These are phyloP conservation scores for Iselma pallidipennis DNA, from an alignment of 2,888 invertebrate species.

Conservation along the genomic window DNA sequence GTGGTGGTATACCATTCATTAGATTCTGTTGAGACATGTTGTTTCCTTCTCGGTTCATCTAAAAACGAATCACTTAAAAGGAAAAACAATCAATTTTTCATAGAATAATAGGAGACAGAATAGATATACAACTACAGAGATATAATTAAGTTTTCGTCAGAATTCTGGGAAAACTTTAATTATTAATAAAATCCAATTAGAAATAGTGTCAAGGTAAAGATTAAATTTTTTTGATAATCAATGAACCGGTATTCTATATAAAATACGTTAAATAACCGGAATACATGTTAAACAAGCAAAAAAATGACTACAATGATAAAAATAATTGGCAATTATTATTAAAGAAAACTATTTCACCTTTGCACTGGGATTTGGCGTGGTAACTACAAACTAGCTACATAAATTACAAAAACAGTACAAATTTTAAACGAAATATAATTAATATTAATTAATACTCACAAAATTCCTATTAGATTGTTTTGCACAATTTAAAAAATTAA, in stretches of 20 bases:
- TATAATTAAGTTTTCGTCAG: not conserved
- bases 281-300: conserved; percentile 1
- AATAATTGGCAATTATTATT: conserved; percentile 2
- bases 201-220: conserved; percentile 22
- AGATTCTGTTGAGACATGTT: conserved; percentile 36
- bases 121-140: not conserved
- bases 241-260: too few species aligned
- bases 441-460: not conserved
- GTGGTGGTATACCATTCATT: conserved; percentile 44
- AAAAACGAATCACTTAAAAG: not conserved
- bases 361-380: not conserved
- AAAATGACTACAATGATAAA: not conserved
- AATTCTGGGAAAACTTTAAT: not conserved
- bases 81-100: conserved; percentile 6
- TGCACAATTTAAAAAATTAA: conserved; percentile 1
- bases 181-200: not conserved
- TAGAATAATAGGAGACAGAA: conserved; percentile 1
- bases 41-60: conserved; percentile 2
- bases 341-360: not conserved
- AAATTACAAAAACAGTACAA: not conserved
- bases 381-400: not conserved
- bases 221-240: not conserved
- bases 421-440: not conserved
- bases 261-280: too few species aligned
- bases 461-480: not conserved